phyloP scores from a whole-genome alignment of 2,797 vertebrate species.

The Rhinogobio ventralis region DNA sequence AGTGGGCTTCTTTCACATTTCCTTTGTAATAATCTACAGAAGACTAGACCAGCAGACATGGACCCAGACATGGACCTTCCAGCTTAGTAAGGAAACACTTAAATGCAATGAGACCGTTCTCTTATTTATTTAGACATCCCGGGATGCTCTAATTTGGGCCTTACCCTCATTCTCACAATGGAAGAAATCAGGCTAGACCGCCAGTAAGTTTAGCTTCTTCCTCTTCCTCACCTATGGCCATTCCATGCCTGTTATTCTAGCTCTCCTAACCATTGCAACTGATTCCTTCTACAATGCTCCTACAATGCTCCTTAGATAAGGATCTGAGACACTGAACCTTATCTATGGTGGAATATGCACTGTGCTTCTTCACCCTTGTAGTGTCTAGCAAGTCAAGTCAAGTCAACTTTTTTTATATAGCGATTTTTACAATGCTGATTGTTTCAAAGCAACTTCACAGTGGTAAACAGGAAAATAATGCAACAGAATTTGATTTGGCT shows the following conservation, averaged over 20 bases:
- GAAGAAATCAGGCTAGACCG: background rate
- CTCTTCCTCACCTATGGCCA: background rate
- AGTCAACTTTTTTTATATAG: too few species aligned
- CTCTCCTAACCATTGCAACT: background rate
- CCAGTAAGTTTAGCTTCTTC: background rate
- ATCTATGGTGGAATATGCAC: too few species aligned
- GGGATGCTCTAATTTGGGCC: background rate
- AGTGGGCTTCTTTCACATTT: background rate
- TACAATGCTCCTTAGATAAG: background rate
- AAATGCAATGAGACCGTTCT: background rate
- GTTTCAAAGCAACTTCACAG: too few species aligned
- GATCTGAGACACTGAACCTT: background rate
- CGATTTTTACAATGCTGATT: too few species aligned
- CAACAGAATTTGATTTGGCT: too few species aligned
- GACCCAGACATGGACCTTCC: background rate
- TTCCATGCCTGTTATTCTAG: background rate
- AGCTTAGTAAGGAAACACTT: background rate
- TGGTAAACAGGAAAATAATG: too few species aligned
- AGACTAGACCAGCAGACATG: background rate
- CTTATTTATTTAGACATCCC: background rate
- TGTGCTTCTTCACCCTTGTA: background rate
- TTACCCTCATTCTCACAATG: too few species aligned
- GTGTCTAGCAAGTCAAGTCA: too few species aligned
- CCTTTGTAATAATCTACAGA: background rate
- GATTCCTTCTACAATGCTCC: background rate